Evolutionary conservation across 2,797 vertebrate species (phyloP), one percentile per base, ranked within the genome.

Genomic region (Poeciliopsis turneri): DNA sequence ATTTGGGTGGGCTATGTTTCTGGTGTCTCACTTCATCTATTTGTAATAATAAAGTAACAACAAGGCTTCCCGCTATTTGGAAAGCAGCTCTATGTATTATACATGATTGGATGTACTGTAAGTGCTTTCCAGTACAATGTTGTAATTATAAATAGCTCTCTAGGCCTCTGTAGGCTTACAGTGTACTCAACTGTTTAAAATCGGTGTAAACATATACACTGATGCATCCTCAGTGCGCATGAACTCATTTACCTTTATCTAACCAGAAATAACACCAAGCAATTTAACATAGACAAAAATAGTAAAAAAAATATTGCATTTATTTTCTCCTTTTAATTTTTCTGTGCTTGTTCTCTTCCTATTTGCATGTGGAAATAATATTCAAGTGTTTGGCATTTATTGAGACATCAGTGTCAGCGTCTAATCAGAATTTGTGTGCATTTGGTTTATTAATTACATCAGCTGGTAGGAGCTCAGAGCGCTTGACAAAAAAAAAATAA

Each of bases 391-490:
- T 78, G 41, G 68, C 84, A 89, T 88, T 90, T 86, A 94, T 91
- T 86, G 87, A 94, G 91, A 88, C 88, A 87, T 94, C 90, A 89
- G 72, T 89, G 89, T 88, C 91, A 83, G 72, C 0, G 2, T 87
- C 78, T 88, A 90, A 90, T 93, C 89, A 85, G 82, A 89, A 90
- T 92, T 91, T 93, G 89, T 92, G 88, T 90, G 89, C 84, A 78
- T 90, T 93, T 86, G 87, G 79, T 89, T 92, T 94, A 91, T 94
- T 95, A 93, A 94, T 94, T 94, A 92, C 86, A 85, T 89, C 59
- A 83, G 90, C 92, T 92, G 84, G 86, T 95, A 90, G 82, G 69
- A 94, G 94, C 91, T 92, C 90, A 53, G 85, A 90, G 83, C 89
- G 86, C 90, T 90, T 91, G 88, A 92, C 84, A 88, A 90, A 90